Percentiles rank a stretch among this genome's conserved stretches.
phyloP scores from a whole-genome alignment of 1,140 invertebrate genomes.

The Neodiprion lecontei region DNA sequence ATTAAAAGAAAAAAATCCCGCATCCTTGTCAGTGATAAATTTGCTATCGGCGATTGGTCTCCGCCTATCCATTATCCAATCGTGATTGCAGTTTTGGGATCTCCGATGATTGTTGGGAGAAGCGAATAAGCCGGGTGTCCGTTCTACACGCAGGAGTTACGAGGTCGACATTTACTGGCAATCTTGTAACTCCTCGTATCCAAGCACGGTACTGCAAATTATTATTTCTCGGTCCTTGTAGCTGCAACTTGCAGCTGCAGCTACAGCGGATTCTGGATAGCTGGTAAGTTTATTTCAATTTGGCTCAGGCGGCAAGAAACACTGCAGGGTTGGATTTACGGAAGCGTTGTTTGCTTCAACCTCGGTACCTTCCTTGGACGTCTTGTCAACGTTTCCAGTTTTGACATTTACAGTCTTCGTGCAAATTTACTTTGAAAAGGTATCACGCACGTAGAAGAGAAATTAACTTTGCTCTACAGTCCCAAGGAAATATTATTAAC shows the following conservation, averaged over 20 bases:
- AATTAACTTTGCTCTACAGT: too few relatives aligned
- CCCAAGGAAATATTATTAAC: too few relatives aligned
- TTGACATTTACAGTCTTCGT: too few relatives aligned
- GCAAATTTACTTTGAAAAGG: too few relatives aligned
- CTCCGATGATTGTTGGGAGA: not conserved
- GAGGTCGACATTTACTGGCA: constrained; percentile 47
- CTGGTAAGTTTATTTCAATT: constrained; percentile 49
- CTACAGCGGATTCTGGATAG: constrained; percentile 12
- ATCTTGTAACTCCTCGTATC: constrained; percentile 44
- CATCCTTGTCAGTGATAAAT: too few relatives aligned
- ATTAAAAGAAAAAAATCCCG: too few relatives aligned
- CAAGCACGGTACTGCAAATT: constrained; percentile 25
- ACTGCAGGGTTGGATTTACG: not conserved
- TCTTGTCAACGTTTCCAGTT: too few relatives aligned
- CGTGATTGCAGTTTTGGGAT: not conserved
- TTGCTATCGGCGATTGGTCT: too few relatives aligned
- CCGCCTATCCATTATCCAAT: too few relatives aligned
- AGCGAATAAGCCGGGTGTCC: not conserved
- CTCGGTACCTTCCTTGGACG: not conserved
- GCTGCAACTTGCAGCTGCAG: not conserved
- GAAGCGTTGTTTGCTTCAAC: not conserved
- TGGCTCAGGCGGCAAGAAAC: constrained; percentile 23
- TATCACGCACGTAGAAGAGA: too few relatives aligned
- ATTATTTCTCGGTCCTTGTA: constrained; percentile 43
- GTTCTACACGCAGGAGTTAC: constrained; percentile 38